Conservation (phyloP, 2,797 vertebrate species). For the Myioborus melanocephalus region DNA sequence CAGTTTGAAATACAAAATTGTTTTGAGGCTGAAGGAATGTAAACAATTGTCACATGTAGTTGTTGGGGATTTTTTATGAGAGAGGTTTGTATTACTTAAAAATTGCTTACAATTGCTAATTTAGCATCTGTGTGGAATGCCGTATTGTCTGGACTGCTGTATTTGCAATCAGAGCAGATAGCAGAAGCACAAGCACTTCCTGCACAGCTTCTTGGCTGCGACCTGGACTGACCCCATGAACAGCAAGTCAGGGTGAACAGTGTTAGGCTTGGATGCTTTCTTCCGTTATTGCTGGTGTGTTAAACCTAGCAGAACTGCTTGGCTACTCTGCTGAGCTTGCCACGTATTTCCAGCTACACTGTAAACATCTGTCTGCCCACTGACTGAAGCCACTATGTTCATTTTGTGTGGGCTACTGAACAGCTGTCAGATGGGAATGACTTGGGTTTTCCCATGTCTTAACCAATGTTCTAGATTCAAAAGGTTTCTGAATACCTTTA, state of each 20-base stretch:
- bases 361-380: conserved; percentile 32
- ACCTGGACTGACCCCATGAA: not conserved
- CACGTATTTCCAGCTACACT: not conserved
- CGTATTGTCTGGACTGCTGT: conserved; percentile 5
- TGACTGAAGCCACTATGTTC: not conserved
- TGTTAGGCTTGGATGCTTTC: not conserved
- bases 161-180: conserved; percentile 8
- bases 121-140: not conserved
- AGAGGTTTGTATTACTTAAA: not conserved
- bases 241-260: not conserved
- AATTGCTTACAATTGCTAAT: not conserved
- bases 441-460: not conserved
- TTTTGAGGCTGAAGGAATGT: not conserved
- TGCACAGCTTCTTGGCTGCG: not conserved
- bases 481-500: not conserved
- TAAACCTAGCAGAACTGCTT: conserved; percentile 22
- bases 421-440: not conserved
- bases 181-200: not conserved
- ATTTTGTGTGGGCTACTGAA: not conserved
- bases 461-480: not conserved
- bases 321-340: not conserved
- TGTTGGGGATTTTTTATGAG: not conserved
- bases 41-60: not conserved
- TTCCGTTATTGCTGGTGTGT: not conserved
- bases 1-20: not conserved